Conservation (phyloP, 2,888 invertebrate genomes). For the Tetragonisca angustula region DNA sequence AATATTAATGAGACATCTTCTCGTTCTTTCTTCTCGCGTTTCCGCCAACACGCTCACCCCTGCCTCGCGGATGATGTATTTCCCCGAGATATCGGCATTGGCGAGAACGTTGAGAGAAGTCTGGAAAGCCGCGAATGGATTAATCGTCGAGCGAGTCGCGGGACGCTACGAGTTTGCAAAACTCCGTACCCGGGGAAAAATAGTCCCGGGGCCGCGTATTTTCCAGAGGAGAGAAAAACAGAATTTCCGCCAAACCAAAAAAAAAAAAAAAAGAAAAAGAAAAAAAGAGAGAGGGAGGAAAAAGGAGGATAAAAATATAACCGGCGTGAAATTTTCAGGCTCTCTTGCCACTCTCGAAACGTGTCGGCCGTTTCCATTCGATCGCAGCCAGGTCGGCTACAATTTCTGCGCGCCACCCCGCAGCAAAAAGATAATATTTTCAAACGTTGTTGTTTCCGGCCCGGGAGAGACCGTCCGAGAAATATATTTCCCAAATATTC, state of each 20-base stretch:
- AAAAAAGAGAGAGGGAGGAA: neutral
- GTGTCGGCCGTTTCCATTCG: neutral
- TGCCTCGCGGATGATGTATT: slow-evolving; percentile 26
- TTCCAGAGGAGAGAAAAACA: neutral
- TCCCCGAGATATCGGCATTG: slow-evolving; percentile 5
- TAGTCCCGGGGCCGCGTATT: neutral
- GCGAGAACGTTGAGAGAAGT: slow-evolving; percentile 14
- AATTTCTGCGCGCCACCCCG: neutral
- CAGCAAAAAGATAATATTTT: slow-evolving; percentile 14
- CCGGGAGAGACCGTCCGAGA: neutral
- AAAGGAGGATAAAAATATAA: neutral
- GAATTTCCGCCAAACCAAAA: neutral
- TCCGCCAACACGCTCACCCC: too few species aligned
- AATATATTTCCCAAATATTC: slow-evolving; percentile 17
- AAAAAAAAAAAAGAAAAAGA: neutral
- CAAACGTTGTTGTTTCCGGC: neutral
- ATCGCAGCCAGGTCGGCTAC: neutral
- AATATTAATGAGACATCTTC: slow-evolving; percentile 62
- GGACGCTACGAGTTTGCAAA: neutral
- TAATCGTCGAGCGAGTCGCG: slow-evolving; percentile 1
- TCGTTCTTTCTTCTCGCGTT: slow-evolving; percentile 24
- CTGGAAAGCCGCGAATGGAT: slow-evolving; percentile 14
- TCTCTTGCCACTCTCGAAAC: neutral
- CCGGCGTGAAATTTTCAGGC: neutral
- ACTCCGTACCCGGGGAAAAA: neutral